These are phyloP conservation scores for Dynastes tityus DNA, from an alignment of 2,888 invertebrate species.

Conservation along the genomic window DNA sequence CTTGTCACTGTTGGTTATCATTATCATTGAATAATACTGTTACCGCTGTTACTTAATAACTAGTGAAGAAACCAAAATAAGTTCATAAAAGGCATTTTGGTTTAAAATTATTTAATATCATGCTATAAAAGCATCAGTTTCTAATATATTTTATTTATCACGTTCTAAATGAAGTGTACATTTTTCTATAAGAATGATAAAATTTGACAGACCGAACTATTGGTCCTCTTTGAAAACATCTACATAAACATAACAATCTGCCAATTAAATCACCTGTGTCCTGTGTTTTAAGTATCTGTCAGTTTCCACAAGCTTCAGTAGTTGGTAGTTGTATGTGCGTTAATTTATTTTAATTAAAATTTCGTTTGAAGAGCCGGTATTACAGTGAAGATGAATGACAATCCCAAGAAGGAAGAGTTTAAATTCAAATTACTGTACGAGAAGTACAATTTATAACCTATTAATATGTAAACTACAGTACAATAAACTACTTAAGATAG, in stretches of 20 bases:
- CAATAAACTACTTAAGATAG: constrained; percentile 30
- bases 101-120: no score
- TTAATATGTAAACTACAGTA: constrained; percentile 36
- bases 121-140: no score
- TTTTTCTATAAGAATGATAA: no score
- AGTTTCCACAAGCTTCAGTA: constrained; percentile 25
- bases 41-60: no score
- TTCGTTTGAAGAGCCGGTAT: constrained; percentile 3
- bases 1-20: no score
- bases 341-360: constrained; percentile 11
- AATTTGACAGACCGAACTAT: no score
- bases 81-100: no score
- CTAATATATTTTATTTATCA: no score
- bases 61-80: no score
- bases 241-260: constrained; percentile 32
- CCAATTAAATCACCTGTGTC: constrained; percentile 42
- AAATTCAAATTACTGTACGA: background rate
- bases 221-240: background rate
- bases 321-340: constrained; percentile 3
- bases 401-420: background rate
- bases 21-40: no score
- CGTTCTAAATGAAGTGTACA: no score
- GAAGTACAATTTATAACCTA: constrained; percentile 28
- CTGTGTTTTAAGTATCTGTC: constrained; percentile 35
- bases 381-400: constrained; percentile 29